Percentiles rank a stretch among this genome's conserved stretches.
Conservation (phyloP, 2,113 vertebrate genomes). For the Alligator sinensis region DNA sequence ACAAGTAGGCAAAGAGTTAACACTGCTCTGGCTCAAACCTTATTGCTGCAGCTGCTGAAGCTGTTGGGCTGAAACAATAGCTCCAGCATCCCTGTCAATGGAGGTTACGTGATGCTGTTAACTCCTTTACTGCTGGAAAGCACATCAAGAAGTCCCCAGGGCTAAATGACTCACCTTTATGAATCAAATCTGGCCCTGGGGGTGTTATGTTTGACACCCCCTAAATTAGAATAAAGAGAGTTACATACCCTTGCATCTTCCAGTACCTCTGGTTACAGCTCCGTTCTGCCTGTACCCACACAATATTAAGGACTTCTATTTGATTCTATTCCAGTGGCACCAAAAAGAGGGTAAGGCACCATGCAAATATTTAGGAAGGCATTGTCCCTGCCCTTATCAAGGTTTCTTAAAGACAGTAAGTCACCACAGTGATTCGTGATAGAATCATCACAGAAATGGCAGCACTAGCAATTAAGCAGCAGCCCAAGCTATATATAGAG, state of each 20-base stretch:
- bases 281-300: background rate
- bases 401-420: background rate
- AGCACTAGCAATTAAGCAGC: background rate
- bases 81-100: too few species aligned
- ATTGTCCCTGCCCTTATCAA: background rate
- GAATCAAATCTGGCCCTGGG: too few species aligned
- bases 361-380: background rate
- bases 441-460: background rate
- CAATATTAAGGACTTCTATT: background rate
- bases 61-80: too few species aligned
- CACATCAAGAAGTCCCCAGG: too few species aligned
- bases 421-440: background rate
- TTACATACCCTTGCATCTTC: background rate
- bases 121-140: too few species aligned
- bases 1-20: too few species aligned
- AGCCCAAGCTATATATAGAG: background rate
- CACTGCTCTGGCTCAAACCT: too few species aligned
- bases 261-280: background rate
- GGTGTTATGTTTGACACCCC: too few species aligned
- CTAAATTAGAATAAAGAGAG: background rate
- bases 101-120: too few species aligned
- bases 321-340: background rate
- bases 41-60: too few species aligned
- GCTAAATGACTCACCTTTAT: too few species aligned
- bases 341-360: background rate